phyloP scores from a whole-genome alignment of 2,888 invertebrate genomes.

The Polydrusus cervinus region DNA sequence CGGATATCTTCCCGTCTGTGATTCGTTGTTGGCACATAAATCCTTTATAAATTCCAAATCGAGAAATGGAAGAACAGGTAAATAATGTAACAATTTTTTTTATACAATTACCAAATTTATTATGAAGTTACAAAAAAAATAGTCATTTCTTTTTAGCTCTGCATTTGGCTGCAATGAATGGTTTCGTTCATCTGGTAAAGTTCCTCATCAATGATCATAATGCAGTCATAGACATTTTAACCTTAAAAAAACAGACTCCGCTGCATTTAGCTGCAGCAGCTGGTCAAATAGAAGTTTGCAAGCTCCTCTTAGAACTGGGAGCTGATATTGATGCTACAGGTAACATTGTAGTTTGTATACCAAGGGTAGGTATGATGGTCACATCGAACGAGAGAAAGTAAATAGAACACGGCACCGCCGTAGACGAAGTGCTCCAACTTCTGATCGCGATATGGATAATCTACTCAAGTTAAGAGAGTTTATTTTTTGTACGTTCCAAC shows the following conservation, averaged over 20 bases:
- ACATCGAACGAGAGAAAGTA: too few species aligned
- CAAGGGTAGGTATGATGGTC: too few species aligned
- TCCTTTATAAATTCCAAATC: slow-evolving; percentile 99
- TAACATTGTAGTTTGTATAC: too few species aligned
- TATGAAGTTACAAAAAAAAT: background rate
- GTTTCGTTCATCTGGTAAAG: slow-evolving; percentile 89
- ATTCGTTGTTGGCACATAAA: slow-evolving; percentile 92
- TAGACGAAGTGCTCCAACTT: too few species aligned
- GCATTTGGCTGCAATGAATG: slow-evolving; percentile 55
- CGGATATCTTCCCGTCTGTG: slow-evolving; percentile 92
- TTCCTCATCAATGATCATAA: slow-evolving; percentile 96
- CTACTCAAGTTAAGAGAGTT: too few species aligned
- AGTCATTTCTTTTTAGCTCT: slow-evolving; percentile 32
- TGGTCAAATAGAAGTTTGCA: slow-evolving; percentile 95
- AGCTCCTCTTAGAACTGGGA: slow-evolving; percentile 90
- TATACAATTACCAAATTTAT: slow-evolving; percentile 4
- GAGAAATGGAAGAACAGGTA: slow-evolving; percentile 94
- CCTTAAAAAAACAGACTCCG: slow-evolving; percentile 96
- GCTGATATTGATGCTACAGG: slow-evolving; percentile 94
- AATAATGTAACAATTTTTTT: background rate
- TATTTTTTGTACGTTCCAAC: too few species aligned
- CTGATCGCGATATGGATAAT: too few species aligned
- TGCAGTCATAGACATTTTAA: slow-evolving; percentile 95
- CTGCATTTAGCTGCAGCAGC: slow-evolving; percentile 96
- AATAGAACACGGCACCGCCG: too few species aligned